These are phyloP conservation scores for Petrocephalus sullivani DNA, from an alignment of 2,797 vertebrate species.

Conservation along the genomic window DNA sequence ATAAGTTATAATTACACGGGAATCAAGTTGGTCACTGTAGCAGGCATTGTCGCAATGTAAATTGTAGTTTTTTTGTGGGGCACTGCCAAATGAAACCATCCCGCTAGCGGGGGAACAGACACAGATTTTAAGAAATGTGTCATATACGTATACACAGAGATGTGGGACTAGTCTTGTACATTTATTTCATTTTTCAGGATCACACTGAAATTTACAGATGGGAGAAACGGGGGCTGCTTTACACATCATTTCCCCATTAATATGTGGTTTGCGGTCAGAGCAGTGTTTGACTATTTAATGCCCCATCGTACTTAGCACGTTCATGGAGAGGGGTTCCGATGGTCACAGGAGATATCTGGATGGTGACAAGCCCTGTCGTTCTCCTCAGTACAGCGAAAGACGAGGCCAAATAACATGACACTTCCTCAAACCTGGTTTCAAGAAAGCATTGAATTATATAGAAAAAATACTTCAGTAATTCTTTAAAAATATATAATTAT, in stretches of 20 bases:
- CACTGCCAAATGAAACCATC: neutral
- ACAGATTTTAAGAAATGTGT: slow-evolving; percentile 8
- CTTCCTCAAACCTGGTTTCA: slow-evolving; percentile 7
- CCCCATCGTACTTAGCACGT: neutral
- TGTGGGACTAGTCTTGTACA: neutral
- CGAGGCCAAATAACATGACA: neutral
- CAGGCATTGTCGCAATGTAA: neutral
- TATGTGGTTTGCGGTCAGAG: slow-evolving; percentile 16
- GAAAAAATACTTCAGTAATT: slow-evolving; percentile 21
- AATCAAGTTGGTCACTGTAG: neutral
- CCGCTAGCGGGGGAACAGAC: neutral
- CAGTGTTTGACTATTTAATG: neutral
- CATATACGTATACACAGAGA: neutral
- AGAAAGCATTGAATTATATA: slow-evolving; percentile 22
- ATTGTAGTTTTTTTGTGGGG: neutral
- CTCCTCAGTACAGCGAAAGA: slow-evolving; percentile 1
- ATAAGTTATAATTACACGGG: neutral
- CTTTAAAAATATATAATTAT: slow-evolving; percentile 25
- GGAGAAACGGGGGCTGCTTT: neutral
- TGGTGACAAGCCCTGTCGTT: neutral
- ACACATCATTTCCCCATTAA: slow-evolving; percentile 5
- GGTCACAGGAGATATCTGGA: neutral
- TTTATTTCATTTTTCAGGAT: slow-evolving; percentile 2
- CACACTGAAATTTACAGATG: slow-evolving; percentile 11
- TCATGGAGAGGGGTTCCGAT: neutral